phyloP scores from a whole-genome alignment of 1,140 invertebrate species.

The Trichogramma pretiosum region DNA sequence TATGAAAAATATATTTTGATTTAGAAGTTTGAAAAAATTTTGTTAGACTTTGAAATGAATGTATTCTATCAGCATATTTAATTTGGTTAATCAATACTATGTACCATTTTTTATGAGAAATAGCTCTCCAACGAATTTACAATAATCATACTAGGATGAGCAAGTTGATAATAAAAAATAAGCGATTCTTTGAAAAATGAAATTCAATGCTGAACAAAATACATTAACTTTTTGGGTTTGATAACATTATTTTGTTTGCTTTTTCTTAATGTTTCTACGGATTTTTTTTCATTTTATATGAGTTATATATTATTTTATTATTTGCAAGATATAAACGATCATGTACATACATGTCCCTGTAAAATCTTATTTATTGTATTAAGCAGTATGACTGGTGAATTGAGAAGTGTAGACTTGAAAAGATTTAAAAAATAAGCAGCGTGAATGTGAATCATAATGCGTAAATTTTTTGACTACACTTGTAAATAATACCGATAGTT shows the following conservation, averaged over 20 bases:
- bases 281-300: conserved; percentile 10
- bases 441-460: conserved; percentile 10
- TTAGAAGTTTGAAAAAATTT: conserved; percentile 2
- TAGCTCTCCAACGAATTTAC: too few relatives aligned
- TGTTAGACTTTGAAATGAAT: conserved; percentile 4
- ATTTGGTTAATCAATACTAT: too few relatives aligned
- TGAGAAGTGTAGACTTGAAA: conserved; percentile 3
- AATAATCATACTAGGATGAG: too few relatives aligned
- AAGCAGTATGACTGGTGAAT: conserved; percentile 8
- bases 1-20: neutral
- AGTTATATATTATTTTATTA: conserved; percentile 9
- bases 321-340: conserved; percentile 8
- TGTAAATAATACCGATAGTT: conserved; percentile 19
- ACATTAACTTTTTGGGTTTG: conserved; percentile 6
- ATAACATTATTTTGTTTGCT: neutral
- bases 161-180: too few relatives aligned
- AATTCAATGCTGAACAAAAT: neutral
- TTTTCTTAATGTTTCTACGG: conserved; percentile 1
- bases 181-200: conserved; percentile 5
- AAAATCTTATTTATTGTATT: conserved; percentile 15
- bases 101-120: too few relatives aligned
- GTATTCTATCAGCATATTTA: too few relatives aligned
- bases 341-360: conserved; percentile 16
- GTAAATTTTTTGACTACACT: conserved; percentile 14
- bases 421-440: too few relatives aligned